Conservation (phyloP, 2,113 vertebrate species). For the Ceyx melanurus region DNA sequence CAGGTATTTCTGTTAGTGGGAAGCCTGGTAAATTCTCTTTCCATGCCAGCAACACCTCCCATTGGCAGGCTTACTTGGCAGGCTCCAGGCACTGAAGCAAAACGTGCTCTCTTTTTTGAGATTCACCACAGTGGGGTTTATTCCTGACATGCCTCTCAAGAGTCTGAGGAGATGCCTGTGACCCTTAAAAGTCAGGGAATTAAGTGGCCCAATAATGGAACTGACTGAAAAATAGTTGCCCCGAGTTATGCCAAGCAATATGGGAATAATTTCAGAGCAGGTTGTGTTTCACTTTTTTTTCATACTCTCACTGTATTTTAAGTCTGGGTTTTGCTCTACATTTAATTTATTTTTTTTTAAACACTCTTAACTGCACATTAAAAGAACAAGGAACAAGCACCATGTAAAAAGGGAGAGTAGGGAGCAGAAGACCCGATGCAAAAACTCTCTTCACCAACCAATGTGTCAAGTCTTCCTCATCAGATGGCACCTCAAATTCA, state of each 20-base stretch:
- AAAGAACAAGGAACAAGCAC: not conserved
- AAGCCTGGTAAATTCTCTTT: constrained; percentile 22
- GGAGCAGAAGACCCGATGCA: not conserved
- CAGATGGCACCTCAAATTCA: too few species aligned
- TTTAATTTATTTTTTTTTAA: not conserved
- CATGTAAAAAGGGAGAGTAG: not conserved
- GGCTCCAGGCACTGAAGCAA: not conserved
- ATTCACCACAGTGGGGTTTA: not conserved
- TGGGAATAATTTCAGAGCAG: not conserved
- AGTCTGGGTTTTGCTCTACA: not conserved
- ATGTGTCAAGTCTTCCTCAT: too few species aligned
- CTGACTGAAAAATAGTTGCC: not conserved
- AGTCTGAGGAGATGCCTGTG: not conserved
- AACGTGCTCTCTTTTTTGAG: fast-evolving
- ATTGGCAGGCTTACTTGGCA: constrained; percentile 42
- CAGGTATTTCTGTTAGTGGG: constrained; percentile 54
- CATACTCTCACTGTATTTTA: not conserved
- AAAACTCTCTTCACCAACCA: not conserved
- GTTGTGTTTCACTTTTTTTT: not conserved
- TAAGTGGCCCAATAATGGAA: not conserved
- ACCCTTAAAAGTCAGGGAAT: not conserved
- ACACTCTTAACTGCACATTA: not conserved
- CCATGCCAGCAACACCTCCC: constrained; percentile 58
- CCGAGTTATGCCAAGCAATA: not conserved
- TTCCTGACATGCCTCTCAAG: not conserved